Evolutionary conservation across 2,797 vertebrate genomes (phyloP).

Genomic region (Kryptopterus vitreolus): DNA sequence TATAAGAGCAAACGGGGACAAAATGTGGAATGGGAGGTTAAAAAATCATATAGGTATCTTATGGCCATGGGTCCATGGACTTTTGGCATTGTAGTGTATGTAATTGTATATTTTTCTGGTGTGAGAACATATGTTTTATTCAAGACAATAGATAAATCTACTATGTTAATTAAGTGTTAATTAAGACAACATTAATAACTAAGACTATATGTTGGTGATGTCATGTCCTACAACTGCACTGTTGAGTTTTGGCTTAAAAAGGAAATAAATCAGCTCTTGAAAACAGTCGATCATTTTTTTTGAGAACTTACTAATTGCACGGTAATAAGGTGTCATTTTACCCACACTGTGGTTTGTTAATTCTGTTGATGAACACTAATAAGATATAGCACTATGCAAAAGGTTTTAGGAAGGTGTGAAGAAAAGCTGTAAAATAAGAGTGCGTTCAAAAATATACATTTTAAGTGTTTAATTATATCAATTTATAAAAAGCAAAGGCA

Average conservation of each 20-base stretch:
- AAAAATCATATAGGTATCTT: too few species aligned
- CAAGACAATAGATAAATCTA: slow-evolving; percentile 11
- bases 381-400: neutral
- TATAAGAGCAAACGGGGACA: too few species aligned
- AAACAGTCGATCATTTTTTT: neutral
- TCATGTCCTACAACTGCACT: neutral
- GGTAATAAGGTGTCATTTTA: neutral
- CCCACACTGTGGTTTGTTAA: neutral
- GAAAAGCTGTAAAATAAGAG: too few species aligned
- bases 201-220: slow-evolving; percentile 7
- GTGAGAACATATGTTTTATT: slow-evolving; percentile 12
- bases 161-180: neutral
- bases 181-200: slow-evolving; percentile 20
- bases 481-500: too few species aligned
- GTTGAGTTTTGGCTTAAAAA: neutral
- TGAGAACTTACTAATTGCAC: neutral
- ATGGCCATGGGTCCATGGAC: too few species aligned
- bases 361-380: neutral
- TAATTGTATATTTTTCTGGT: slow-evolving; percentile 3
- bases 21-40: too few species aligned
- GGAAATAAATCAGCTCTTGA: neutral
- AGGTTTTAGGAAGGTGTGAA: too few species aligned
- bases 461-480: too few species aligned
- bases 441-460: too few species aligned
- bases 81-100: neutral